Evolutionary conservation across 2,888 invertebrate species (phyloP).

Genomic region (Callyntrura guangdongensis): DNA sequence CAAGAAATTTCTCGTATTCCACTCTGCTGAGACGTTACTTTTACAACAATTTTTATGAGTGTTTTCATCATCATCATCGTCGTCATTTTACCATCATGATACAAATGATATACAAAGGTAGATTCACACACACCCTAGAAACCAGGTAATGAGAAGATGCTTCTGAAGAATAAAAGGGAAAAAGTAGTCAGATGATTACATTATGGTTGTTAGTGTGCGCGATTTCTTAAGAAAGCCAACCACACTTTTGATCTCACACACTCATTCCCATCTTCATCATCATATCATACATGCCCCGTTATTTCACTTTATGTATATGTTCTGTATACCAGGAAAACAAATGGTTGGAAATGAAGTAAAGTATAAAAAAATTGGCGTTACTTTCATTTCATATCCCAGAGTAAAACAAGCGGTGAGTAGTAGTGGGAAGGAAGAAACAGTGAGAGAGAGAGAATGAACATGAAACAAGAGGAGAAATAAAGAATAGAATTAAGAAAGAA

Average conservation of each 20-base stretch:
- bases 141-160: slow-evolving; percentile 38
- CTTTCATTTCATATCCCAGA: too few species aligned
- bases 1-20: not conserved
- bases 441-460: not conserved
- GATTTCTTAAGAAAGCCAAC: slow-evolving; percentile 48
- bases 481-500: slow-evolving; percentile 68
- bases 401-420: not conserved
- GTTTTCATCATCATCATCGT: slow-evolving; percentile 19
- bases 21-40: not conserved
- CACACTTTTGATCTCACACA: slow-evolving; percentile 6
- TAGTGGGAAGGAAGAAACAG: not conserved
- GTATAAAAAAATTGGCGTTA: not conserved
- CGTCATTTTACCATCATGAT: slow-evolving; percentile 5
- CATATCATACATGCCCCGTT: not conserved
- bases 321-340: not conserved
- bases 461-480: slow-evolving; percentile 54
- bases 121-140: not conserved
- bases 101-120: too few species aligned
- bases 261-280: not conserved
- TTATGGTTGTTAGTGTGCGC: slow-evolving; percentile 45
- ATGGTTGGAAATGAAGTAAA: not conserved
- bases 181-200: slow-evolving; percentile 53
- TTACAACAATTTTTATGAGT: slow-evolving; percentile 1
- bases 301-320: not conserved
- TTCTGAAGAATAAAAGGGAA: slow-evolving; percentile 8